These are phyloP conservation scores for Nyctereutes procyonoides DNA, from an alignment of 2,113 vertebrate species.

Conservation along the genomic window DNA sequence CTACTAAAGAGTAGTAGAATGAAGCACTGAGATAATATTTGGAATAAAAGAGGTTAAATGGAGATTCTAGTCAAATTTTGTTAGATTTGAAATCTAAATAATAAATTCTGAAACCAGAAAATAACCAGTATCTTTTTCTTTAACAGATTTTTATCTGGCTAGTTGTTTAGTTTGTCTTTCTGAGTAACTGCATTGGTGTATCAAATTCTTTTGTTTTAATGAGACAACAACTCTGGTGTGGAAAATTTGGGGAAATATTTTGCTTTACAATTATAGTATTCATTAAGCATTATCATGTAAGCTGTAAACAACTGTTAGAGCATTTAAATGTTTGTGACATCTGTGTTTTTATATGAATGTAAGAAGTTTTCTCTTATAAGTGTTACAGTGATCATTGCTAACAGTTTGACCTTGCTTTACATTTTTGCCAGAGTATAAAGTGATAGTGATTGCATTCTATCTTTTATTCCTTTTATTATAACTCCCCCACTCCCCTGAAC, in stretches of 20 bases:
- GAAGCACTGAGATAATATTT: neutral
- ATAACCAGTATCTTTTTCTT: neutral
- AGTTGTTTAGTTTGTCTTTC: conserved; percentile 37
- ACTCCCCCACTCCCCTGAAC: neutral
- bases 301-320: conserved; percentile 65
- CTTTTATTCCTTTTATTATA: conserved; percentile 56
- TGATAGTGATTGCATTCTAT: conserved; percentile 70
- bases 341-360: conserved; percentile 69
- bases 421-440: conserved; percentile 67
- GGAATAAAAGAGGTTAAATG: conserved; percentile 1
- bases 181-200: neutral
- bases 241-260: conserved; percentile 71
- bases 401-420: conserved; percentile 63
- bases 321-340: conserved; percentile 67
- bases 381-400: conserved; percentile 42
- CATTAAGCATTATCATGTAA: conserved; percentile 70
- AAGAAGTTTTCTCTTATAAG: conserved; percentile 68
- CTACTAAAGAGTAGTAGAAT: neutral
- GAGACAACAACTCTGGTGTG: neutral
- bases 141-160: conserved; percentile 29
- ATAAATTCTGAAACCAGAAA: conserved; percentile 9
- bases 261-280: conserved; percentile 66
- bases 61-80: neutral
- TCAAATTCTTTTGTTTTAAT: conserved; percentile 65
- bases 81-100: conserved; percentile 32